phyloP scores from a whole-genome alignment of 2,797 vertebrate species.

The Acrossocheilus wenchowensis region DNA sequence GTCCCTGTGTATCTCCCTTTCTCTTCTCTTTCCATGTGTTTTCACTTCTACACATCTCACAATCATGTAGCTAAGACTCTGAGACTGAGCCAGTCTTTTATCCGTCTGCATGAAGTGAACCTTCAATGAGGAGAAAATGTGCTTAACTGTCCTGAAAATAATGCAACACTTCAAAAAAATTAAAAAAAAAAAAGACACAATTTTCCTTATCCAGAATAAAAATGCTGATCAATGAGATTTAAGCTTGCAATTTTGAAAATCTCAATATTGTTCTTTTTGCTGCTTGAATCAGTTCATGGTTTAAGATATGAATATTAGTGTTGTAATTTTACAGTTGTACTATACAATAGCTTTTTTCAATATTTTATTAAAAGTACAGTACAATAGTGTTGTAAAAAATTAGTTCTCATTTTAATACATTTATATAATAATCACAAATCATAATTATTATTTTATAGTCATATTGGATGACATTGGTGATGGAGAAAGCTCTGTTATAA shows the following conservation, averaged over 20 bases:
- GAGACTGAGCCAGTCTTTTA: neutral
- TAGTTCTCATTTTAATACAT: too few species aligned
- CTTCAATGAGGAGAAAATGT: neutral
- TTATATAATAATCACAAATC: neutral
- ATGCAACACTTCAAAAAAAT: neutral
- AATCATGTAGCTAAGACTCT: neutral
- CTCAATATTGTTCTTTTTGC: neutral
- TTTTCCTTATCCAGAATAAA: neutral
- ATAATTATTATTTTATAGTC: neutral
- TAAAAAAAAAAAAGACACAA: neutral
- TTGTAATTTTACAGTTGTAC: too few species aligned
- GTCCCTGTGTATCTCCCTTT: neutral
- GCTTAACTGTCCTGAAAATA: neutral
- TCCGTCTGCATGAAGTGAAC: neutral
- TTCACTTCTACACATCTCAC: neutral
- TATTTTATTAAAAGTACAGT: too few species aligned
- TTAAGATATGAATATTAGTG: neutral
- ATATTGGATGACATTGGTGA: neutral
- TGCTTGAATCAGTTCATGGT: neutral
- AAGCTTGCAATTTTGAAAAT: neutral
- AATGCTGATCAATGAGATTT: neutral
- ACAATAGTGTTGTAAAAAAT: too few species aligned
- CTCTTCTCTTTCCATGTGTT: neutral
- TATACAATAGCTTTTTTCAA: too few species aligned
- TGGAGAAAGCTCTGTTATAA: neutral